Base-by-base conservation (phyloP, 2,888 invertebrate genomes). In the Itoplectis maculator region DNA sequence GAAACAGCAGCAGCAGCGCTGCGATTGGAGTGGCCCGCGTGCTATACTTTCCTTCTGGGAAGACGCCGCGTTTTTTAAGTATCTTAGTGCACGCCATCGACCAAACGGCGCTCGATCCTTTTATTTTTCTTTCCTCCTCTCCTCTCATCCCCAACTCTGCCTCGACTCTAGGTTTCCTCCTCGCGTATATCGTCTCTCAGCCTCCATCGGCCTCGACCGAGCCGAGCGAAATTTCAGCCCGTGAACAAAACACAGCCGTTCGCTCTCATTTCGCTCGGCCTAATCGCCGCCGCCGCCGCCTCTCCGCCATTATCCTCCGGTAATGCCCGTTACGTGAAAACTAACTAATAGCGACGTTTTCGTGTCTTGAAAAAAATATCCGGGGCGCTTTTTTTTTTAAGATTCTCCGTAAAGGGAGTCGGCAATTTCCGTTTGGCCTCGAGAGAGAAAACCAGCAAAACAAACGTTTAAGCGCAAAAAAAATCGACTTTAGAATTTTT, bases 71-170 rank as follows among this genome's bases (percentile, higher is more conserved):
- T 47, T 68, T 68, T 83, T 79, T 90, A 91, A 91, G 90, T 91
- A 89, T 90, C 90, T 87, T 78, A 85, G 89, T 87, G 88, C 91
- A 91, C 91, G 91, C 91, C 90, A 91, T 91, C 90, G 89, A 87
- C 87, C 79, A 88, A 88, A 88, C 86, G 79, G 84, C 84, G 84
- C 86, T 73, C 80, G 54, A 80, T 86, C 88, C 86, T 88, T 86
- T 81, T 85, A 88, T 87, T 82, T 87, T 87, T 86, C 45, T 69
- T 81, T 72, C 65, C 73, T 68, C 35, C 9, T 29, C 18, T 29
- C 11, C 2, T 35, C 61, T 37, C 35, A 35, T 74, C 47, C 73
- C 68, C 45, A 75, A 37, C 37, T n/a, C n/a, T 20, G 37, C 7
- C 18, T 42, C 42, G 18, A 3, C 23, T 40, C 40, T 61, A 15